These are phyloP conservation scores for Chloropsis hardwickii DNA, from an alignment of 2,113 vertebrate species.

Conservation along the genomic window DNA sequence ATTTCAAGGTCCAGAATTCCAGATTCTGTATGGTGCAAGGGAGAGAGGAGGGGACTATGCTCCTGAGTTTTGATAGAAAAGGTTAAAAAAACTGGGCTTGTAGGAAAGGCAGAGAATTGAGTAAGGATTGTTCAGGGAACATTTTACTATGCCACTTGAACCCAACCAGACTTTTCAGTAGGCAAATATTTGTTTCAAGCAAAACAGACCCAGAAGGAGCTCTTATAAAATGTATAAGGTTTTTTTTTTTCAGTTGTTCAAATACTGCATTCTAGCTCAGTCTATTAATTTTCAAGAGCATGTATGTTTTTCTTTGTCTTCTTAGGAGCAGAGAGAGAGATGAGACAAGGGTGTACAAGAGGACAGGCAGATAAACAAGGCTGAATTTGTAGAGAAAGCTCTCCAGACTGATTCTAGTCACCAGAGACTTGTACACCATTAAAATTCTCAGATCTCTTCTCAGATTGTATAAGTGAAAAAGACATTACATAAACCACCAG, in stretches of 20 bases:
- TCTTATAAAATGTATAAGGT: neutral
- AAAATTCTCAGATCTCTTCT: conserved; percentile 4
- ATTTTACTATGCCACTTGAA: neutral
- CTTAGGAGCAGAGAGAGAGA: neutral
- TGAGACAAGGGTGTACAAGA: neutral
- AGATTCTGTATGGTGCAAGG: neutral
- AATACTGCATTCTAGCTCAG: neutral
- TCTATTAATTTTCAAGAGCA: neutral
- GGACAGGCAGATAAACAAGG: neutral
- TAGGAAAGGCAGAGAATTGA: neutral
- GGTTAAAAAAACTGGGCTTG: neutral
- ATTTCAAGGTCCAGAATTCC: neutral
- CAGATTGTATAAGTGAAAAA: conserved; percentile 22
- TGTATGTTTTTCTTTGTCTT: neutral
- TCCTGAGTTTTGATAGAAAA: neutral
- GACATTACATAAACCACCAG: neutral
- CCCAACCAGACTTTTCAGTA: neutral
- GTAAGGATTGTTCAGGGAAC: neutral
- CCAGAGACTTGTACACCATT: neutral
- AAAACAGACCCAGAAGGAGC: neutral
- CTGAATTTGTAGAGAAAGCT: neutral
- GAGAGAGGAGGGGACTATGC: neutral
- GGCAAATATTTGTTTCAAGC: neutral
- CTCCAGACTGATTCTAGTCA: conserved; percentile 5
- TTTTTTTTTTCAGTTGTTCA: neutral